Base-by-base conservation (phyloP, 2,113 vertebrate species). In the Himantopus leucocephalus region DNA sequence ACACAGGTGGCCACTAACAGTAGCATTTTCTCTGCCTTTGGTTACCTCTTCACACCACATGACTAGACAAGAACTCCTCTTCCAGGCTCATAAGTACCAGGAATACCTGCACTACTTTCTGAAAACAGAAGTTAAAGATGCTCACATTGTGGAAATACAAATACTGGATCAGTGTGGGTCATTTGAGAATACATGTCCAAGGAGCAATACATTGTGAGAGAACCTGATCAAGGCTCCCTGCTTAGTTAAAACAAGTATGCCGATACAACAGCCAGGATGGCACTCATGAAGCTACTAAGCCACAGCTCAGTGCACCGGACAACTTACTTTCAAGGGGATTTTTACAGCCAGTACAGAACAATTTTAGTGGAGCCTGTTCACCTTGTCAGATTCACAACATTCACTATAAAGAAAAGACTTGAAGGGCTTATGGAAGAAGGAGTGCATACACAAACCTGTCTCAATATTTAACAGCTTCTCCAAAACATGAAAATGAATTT, bases 141-240 rank as follows among this genome's bases (percentile, higher is more conserved):
- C 39, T 77, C 43, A 56, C 37, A 52, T 5, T 4, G 7, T 18
- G 8, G 41, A 43, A 45, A 17, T 43, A 37, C 32, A 60, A 83
- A 45, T 6, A 37, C 16, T 1, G 14, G 21, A 72, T 35, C 71
- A 73, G 8, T 1, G 0, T 2, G 5, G 29, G 35, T 50, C 52
- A 63, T 16, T 22, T 29, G 29, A 71, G 43, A 82, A 26, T 3
- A 27, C 22, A 30, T 0, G 0, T 8, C 24, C 45, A 73, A 67
- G 24, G 13, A 68, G 48, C 10, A 66, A 29, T 8, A 58, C 1
- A 7, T 8, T 2, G 1, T 35, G 50, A 59, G 6, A 63, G 30
- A 74, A 52, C 26, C 30, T 14, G 34, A 19, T 21, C 56, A 64
- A 34, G 62, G 48, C 34, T 62, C 37, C 41, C n/a, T 41, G 66